A percentile compares a stretch with the other conserved stretches of the same genome.
These are phyloP conservation scores for Microtus ochrogaster DNA, from an alignment of 2,113 vertebrate genomes.

Conservation along the genomic window DNA sequence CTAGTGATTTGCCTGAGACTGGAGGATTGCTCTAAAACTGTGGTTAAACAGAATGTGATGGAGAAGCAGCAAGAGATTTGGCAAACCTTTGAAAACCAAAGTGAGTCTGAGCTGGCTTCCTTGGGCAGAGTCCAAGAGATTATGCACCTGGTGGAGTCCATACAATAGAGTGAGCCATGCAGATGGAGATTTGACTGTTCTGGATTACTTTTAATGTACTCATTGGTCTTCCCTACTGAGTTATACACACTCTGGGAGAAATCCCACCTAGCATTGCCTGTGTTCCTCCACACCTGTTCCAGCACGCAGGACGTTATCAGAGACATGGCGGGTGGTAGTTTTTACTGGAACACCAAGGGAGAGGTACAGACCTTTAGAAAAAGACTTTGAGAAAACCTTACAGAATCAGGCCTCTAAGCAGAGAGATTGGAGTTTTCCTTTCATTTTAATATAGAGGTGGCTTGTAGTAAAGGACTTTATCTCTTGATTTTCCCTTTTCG, in stretches of 20 bases:
- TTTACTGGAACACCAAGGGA: neutral
- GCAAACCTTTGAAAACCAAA: neutral
- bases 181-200: neutral
- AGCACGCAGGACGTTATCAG: neutral
- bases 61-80: neutral
- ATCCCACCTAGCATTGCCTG: neutral
- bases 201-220: neutral
- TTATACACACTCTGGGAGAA: neutral
- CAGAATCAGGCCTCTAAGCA: neutral
- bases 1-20: neutral
- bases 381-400: neutral
- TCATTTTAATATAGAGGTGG: neutral
- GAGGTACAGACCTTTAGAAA: neutral
- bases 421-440: neutral
- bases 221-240: neutral
- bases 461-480: neutral
- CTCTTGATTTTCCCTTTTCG: constrained; percentile 33
- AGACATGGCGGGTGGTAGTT: neutral
- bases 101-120: neutral
- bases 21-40: neutral
- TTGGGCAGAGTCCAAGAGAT: neutral
- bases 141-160: neutral
- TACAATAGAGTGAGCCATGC: neutral
- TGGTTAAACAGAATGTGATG: neutral
- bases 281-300: neutral